These are phyloP conservation scores for Lasiommata megera DNA, from an alignment of 2,888 invertebrate genomes.

Conservation along the genomic window DNA sequence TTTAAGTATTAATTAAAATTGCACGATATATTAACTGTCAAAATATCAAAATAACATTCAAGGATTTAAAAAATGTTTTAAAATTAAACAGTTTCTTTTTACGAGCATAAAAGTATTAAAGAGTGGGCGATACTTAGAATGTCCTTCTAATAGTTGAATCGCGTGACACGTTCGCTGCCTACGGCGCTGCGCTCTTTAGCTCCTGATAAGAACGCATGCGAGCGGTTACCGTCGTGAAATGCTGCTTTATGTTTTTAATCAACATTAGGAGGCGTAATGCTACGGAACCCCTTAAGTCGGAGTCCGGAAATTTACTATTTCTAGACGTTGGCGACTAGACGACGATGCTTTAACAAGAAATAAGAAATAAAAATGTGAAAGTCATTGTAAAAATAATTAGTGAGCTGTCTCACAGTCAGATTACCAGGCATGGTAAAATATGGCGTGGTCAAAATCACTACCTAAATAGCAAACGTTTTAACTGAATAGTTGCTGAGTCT, in stretches of 20 bases:
- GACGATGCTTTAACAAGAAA: neutral
- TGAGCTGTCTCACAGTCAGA: too few relatives aligned
- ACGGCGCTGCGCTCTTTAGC: conserved; percentile 53
- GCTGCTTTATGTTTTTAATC: conserved; percentile 69
- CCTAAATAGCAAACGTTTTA: too few relatives aligned
- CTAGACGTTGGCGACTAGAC: neutral
- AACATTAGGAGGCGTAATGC: conserved; percentile 56
- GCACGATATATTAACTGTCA: too few relatives aligned
- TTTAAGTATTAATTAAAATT: too few relatives aligned
- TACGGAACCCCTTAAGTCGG: conserved; percentile 26
- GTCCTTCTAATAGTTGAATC: conserved; percentile 55
- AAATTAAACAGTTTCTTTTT: neutral
- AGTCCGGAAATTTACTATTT: conserved; percentile 9
- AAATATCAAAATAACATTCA: too few relatives aligned
- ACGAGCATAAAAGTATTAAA: neutral
- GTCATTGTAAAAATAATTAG: too few relatives aligned
- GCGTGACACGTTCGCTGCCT: conserved; percentile 55
- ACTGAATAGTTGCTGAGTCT: too few relatives aligned
- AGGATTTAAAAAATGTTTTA: neutral
- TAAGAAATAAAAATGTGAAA: too few relatives aligned
- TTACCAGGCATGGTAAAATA: too few relatives aligned
- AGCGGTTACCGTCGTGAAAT: conserved; percentile 51
- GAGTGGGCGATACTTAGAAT: neutral
- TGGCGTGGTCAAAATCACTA: too few relatives aligned
- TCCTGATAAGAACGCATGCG: conserved; percentile 48